Percentiles rank a stretch among this genome's conserved stretches.
Evolutionary conservation across 1,140 invertebrate species (phyloP).

Genomic region (Aporrectodea caliginosa): DNA sequence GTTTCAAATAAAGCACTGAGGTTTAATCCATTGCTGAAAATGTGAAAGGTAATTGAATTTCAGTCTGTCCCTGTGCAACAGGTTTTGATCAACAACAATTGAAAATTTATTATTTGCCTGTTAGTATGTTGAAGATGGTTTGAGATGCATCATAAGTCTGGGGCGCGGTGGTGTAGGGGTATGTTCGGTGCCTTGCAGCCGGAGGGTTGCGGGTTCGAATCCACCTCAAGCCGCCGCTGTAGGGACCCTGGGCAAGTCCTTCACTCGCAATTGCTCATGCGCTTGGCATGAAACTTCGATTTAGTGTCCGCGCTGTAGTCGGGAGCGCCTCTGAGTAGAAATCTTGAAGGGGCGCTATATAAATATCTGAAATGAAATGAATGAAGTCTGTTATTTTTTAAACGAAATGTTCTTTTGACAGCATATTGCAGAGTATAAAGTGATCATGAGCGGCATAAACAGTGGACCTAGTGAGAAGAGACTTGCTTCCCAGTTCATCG

Average conservation of each 20-base stretch:
- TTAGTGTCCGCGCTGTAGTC: too few species aligned
- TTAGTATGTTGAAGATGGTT: background rate
- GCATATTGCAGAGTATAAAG: slow-evolving; percentile 82
- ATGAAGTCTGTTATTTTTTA: background rate
- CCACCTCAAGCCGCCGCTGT: too few species aligned
- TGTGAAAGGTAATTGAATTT: background rate
- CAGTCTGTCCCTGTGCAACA: background rate
- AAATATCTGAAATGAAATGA: background rate
- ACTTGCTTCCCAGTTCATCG: slow-evolving; percentile 89
- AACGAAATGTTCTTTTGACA: slow-evolving; percentile 57
- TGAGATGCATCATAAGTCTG: background rate
- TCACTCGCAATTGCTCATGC: too few species aligned
- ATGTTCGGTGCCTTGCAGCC: too few species aligned
- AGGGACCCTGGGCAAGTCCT: too few species aligned
- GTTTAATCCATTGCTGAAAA: too few species aligned
- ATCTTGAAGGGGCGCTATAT: background rate
- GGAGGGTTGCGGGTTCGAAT: too few species aligned
- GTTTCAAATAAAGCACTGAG: too few species aligned
- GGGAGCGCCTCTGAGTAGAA: background rate
- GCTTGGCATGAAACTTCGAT: background rate
- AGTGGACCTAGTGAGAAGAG: slow-evolving; percentile 76
- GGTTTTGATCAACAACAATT: background rate
- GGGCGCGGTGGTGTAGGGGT: too few species aligned
- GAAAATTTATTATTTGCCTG: background rate
- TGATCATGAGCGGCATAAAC: slow-evolving; percentile 66